Conservation (phyloP, 2,797 vertebrate genomes). For the Enteromius anoplus region DNA sequence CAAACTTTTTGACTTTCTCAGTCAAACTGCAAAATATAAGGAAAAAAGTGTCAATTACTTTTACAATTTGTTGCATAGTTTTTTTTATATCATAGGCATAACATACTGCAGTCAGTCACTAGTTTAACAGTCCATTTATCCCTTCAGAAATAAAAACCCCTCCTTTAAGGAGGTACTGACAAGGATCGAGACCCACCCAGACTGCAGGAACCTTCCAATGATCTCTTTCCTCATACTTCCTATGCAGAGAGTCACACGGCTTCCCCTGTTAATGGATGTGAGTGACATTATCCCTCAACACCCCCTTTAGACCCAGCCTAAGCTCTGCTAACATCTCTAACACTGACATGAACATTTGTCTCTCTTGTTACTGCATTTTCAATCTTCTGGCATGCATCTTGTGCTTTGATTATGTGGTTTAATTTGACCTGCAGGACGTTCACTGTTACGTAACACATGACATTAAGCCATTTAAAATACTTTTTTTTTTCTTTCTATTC, state of each 20-base stretch:
- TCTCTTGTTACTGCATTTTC: not conserved
- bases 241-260: constrained; percentile 96
- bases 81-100: not conserved
- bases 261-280: constrained; percentile 97
- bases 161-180: constrained; percentile 88
- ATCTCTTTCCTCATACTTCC: constrained; percentile 98
- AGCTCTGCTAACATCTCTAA: not conserved
- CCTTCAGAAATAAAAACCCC: constrained; percentile 84
- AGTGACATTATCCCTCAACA: constrained; percentile 66
- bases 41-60: not conserved
- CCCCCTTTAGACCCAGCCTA: not conserved
- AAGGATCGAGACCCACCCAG: constrained; percentile 87
- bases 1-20: not conserved
- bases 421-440: constrained; percentile 41
- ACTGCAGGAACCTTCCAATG: constrained; percentile 94
- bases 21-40: not conserved
- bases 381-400: not conserved
- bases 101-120: not conserved
- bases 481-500: constrained; percentile 21
- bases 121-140: constrained; percentile 17
- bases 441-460: constrained; percentile 62
- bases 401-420: not conserved
- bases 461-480: not conserved
- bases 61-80: not conserved
- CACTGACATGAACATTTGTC: not conserved